Evolutionary conservation across 2,888 invertebrate species (phyloP), one percentile per base, ranked within the genome.

Genomic region (Amiota minor): DNA sequence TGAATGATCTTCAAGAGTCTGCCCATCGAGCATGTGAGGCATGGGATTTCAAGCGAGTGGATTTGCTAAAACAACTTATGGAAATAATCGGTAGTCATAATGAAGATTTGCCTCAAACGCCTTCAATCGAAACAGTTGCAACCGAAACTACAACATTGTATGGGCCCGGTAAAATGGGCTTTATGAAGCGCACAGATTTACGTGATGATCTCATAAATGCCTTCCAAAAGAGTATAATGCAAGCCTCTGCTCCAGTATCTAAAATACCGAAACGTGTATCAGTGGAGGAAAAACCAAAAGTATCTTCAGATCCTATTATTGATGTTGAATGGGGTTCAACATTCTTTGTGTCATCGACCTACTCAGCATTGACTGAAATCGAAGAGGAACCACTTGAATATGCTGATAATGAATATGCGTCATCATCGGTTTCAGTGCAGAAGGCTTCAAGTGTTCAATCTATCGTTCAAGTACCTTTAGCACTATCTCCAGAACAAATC

Each of bases 81-180:
- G 74, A 80, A 6, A 81, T 88, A 9, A 72, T 87, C 3, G 78
- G 83, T 20, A 77, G 80, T 23, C 81, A 82, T 67, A 68, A 77
- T 9, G 77, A 80, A 11, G 77, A 80, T 23, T 74, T 70, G 56
- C 77, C 71, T n/a, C 75, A 79, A 4, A 78, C 82, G 9, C 90
- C 92, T 71, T 83, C 84, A 0, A 72, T 79, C 65, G 82, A 85
- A 9, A 81, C 89, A 2, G 80, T 87, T 64, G 80, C 86, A 14
- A 79, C 81, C 20, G 81, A 81, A 0, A 73, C 73, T 1, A 74
- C 80, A 6, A 91, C 90, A 71, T 90, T 92, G 49, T 93, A 94
- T 79, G 89, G 91, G 74, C 91, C 91, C 80, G 93, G 93, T 20
- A 93, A 93, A 84, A 91, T 93, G 67, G 93, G 93, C 1, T 93